Evolutionary conservation across 2,888 invertebrate species (phyloP).

Genomic region (Drosophila nr. fundita): DNA sequence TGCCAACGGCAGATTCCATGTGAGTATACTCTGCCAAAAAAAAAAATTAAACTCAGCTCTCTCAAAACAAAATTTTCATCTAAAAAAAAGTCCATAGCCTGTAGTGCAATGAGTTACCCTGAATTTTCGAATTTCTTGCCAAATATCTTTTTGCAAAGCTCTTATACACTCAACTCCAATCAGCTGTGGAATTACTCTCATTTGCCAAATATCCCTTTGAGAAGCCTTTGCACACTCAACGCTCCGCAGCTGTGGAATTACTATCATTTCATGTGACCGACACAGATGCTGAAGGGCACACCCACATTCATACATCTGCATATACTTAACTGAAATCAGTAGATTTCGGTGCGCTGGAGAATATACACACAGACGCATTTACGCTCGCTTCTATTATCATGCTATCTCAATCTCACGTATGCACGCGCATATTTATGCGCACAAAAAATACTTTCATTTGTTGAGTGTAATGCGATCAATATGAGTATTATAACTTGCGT

Average conservation of each 20-base stretch:
- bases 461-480: not conserved
- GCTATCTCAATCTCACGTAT: not conserved
- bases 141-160: not conserved
- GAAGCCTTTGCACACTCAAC: not conserved
- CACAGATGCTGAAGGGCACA: not conserved
- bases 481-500: not conserved
- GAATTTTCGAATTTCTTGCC: no score
- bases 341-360: not conserved
- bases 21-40: slow-evolving; percentile 47
- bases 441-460: not conserved
- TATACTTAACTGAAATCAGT: not conserved
- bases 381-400: not conserved
- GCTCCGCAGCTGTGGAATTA: not conserved
- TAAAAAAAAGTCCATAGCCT: not conserved
- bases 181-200: not conserved
- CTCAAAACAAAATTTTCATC: not conserved
- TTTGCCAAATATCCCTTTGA: not conserved
- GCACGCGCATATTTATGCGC: not conserved
- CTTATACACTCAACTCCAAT: not conserved
- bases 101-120: not conserved
- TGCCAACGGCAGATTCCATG: slow-evolving; percentile 85
- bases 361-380: not conserved
- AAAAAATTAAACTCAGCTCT: not conserved
- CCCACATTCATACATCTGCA: not conserved
- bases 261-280: not conserved